Conservation (phyloP, 1,140 invertebrate species). For the Lepidostoma basale region DNA sequence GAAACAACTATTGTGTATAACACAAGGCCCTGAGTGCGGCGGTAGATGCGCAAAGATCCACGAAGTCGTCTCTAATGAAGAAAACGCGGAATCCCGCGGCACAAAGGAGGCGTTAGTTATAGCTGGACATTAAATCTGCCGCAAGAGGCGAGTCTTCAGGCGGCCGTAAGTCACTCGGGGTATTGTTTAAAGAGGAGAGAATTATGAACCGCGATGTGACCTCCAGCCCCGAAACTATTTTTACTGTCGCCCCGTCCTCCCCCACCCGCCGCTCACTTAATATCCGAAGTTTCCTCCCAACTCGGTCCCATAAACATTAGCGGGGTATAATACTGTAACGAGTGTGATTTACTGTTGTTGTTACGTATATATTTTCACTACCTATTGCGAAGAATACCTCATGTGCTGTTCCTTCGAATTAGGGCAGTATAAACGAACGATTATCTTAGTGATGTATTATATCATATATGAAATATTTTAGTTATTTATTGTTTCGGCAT, state of each 20-base stretch:
- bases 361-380: neutral
- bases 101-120: too few species aligned
- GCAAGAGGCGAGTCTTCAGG: neutral
- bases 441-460: too few species aligned
- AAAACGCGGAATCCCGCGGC: too few species aligned
- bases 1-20: too few species aligned
- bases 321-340: neutral
- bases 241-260: neutral
- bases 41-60: too few species aligned
- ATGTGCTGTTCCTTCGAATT: too few species aligned
- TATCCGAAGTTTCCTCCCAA: constrained; percentile 9
- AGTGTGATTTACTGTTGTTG: constrained; percentile 9
- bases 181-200: neutral
- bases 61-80: too few species aligned
- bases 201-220: constrained; percentile 1
- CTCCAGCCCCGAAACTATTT: neutral
- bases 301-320: constrained; percentile 14
- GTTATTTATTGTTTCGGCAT: too few species aligned
- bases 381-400: neutral
- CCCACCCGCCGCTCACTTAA: neutral
- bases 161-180: neutral
- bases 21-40: too few species aligned
- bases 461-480: too few species aligned
- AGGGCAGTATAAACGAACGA: too few species aligned
- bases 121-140: too few species aligned